Percentiles rank a stretch among this genome's conserved stretches.
These are phyloP conservation scores for Heterodera filipjevi DNA, from an alignment of 2,888 invertebrate genomes.

Conservation along the genomic window DNA sequence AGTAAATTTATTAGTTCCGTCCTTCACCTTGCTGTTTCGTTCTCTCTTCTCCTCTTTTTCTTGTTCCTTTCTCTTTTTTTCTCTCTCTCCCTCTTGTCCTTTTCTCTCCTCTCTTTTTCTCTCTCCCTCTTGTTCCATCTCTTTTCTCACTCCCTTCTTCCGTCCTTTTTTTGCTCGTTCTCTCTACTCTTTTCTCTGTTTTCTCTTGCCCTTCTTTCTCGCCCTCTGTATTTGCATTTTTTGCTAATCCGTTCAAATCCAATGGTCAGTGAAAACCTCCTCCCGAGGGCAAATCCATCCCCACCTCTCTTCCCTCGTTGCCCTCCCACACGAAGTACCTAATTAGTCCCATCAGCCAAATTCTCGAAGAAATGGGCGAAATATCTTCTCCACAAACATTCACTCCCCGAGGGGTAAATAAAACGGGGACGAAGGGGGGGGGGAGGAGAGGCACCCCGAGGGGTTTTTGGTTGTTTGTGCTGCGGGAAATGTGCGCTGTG, in stretches of 20 bases:
- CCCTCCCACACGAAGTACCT: neutral
- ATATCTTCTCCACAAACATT: conserved; percentile 10
- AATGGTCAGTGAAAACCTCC: neutral
- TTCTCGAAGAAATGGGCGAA: conserved; percentile 6
- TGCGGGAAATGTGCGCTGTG: conserved; percentile 13
- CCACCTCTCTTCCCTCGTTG: no score
- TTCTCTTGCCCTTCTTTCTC: neutral
- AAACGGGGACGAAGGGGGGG: neutral
- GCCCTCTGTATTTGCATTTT: neutral
- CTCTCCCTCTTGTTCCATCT: no score
- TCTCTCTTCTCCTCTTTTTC: no score
- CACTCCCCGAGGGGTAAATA: conserved; percentile 1
- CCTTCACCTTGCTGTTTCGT: no score
- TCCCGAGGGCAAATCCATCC: neutral
- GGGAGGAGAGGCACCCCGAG: neutral
- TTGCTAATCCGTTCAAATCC: neutral
- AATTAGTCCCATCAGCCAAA: conserved; percentile 1
- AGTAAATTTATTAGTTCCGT: no score
- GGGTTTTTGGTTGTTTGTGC: conserved; percentile 15
- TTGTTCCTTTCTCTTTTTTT: no score
- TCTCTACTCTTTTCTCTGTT: no score
- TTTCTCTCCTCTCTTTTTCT: no score
- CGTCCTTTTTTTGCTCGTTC: neutral
- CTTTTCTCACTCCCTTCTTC: no score
- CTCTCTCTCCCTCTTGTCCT: no score